Evolutionary conservation across 2,797 vertebrate genomes (phyloP).

Genomic region (Echeneis naucrates): DNA sequence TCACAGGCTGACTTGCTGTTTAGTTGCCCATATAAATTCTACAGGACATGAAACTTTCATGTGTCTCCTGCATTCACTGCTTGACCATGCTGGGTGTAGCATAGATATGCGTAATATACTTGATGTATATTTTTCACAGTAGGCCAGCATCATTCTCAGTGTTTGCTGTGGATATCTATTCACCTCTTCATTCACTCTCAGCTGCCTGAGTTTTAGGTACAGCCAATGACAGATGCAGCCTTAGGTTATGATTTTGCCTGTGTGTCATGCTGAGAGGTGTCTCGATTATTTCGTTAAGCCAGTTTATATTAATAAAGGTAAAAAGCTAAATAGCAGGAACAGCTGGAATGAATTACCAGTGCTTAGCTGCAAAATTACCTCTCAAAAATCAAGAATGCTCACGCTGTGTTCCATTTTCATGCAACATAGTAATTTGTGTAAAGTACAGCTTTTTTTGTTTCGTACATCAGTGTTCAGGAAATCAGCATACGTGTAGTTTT

Average conservation of each 20-base stretch:
- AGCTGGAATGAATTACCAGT: background rate
- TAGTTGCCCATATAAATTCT: constrained; percentile 30
- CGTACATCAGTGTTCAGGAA: background rate
- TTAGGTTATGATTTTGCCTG: no score
- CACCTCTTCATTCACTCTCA: background rate
- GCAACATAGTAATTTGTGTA: background rate
- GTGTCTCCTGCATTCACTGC: constrained; percentile 31
- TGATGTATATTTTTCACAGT: constrained; percentile 5
- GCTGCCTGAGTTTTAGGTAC: background rate
- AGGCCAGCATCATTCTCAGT: background rate
- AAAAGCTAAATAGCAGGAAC: background rate
- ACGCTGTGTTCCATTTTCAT: background rate
- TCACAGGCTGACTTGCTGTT: constrained; percentile 34
- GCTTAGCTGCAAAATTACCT: background rate
- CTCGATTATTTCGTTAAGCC: background rate
- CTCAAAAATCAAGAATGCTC: background rate
- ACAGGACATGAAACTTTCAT: constrained; percentile 51
- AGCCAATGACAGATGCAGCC: no score
- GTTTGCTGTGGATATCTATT: background rate
- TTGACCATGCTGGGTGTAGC: constrained; percentile 15
- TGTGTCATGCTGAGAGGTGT: background rate
- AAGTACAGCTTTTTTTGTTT: no score
- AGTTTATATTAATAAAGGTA: background rate
- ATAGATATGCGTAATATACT: constrained; percentile 40
- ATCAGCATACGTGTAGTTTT: background rate